phyloP scores from a whole-genome alignment of 2,888 invertebrate genomes.

The Diarsia brunnea region DNA sequence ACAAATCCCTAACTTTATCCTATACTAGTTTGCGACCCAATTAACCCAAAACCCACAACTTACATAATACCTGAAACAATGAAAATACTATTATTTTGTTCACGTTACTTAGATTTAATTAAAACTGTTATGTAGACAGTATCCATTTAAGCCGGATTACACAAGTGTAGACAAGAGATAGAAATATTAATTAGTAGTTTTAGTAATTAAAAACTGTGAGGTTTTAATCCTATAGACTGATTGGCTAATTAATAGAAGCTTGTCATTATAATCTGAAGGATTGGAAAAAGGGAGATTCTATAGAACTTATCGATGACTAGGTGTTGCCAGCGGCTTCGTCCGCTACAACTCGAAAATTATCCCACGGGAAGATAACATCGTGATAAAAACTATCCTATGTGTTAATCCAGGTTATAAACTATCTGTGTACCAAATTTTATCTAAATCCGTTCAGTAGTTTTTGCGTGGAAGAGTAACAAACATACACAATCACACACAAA shows the following conservation, averaged over 20 bases:
- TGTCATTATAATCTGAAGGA: neutral
- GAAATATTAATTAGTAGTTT: neutral
- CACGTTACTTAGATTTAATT: conserved; percentile 3
- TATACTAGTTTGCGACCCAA: conserved; percentile 1
- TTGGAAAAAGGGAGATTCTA: too few species aligned
- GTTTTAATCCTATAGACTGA: neutral
- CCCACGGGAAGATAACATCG: too few species aligned
- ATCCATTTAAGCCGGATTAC: conserved; percentile 10
- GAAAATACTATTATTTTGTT: conserved; percentile 24
- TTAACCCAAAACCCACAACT: neutral
- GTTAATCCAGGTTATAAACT: too few species aligned
- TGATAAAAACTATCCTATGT: too few species aligned
- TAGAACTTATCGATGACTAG: too few species aligned
- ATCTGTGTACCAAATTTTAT: too few species aligned
- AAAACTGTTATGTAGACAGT: conserved; percentile 2
- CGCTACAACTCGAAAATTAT: too few species aligned
- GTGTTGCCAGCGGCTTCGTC: too few species aligned
- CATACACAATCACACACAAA: too few species aligned
- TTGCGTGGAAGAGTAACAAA: too few species aligned
- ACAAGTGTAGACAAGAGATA: too few species aligned
- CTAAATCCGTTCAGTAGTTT: too few species aligned
- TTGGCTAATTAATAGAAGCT: neutral
- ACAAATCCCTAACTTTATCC: neutral
- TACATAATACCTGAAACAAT: neutral
- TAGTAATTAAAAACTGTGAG: neutral